Conservation (phyloP, 1,140 invertebrate species). For the Zaprionus capensis region DNA sequence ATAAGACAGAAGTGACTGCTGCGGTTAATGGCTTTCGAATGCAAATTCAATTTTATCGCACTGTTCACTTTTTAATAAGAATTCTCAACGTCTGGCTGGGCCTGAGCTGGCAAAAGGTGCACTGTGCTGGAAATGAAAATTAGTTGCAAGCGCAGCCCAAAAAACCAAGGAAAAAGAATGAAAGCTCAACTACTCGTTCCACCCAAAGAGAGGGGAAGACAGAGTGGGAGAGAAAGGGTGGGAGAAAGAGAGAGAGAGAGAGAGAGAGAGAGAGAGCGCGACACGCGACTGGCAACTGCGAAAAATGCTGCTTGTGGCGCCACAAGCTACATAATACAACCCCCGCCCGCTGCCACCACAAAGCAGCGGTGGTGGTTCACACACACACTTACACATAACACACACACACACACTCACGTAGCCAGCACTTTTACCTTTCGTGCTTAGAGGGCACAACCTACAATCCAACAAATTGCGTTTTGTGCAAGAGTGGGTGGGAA, state of each 20-base stretch:
- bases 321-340: slow-evolving; percentile 59
- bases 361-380: slow-evolving; percentile 61
- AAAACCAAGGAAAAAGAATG: slow-evolving; percentile 44
- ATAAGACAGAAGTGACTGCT: slow-evolving; percentile 70
- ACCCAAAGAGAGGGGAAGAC: slow-evolving; percentile 7
- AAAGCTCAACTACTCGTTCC: slow-evolving; percentile 4
- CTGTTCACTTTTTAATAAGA: slow-evolving; percentile 84
- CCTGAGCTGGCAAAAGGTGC: slow-evolving; percentile 65
- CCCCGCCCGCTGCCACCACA: slow-evolving; percentile 44
- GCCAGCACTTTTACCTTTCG: slow-evolving; percentile 63
- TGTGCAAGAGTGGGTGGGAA: slow-evolving; percentile 82
- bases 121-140: slow-evolving; percentile 81
- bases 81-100: slow-evolving; percentile 49
- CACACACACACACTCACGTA: slow-evolving; percentile 13
- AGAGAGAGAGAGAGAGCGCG: slow-evolving; percentile 48
- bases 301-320: slow-evolving; percentile 76
- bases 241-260: slow-evolving; percentile 27
- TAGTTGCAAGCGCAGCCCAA: slow-evolving; percentile 72
- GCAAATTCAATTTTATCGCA: slow-evolving; percentile 85
- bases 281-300: slow-evolving; percentile 80
- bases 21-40: slow-evolving; percentile 84
- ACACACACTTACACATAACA: slow-evolving; percentile 23
- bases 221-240: slow-evolving; percentile 12
- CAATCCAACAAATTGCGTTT: slow-evolving; percentile 83
- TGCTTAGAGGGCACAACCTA: slow-evolving; percentile 81